Evolutionary conservation across 2,113 vertebrate genomes (phyloP), one percentile per base, ranked within the genome.

Genomic region (Myotis davidii): DNA sequence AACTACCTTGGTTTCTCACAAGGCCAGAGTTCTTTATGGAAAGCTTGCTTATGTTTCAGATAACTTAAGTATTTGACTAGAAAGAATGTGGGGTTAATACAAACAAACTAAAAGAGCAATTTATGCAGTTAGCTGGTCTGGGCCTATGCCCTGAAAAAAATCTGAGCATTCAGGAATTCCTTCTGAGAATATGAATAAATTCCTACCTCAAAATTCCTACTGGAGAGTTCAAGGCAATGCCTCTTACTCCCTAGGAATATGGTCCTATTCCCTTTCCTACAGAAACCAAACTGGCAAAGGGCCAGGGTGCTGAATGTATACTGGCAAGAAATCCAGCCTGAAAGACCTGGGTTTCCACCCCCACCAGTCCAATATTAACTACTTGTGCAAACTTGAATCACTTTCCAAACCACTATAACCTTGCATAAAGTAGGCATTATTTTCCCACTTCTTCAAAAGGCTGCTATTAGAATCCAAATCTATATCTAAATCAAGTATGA

Each of bases 381-480:
- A 56, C n/a, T 85, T 93, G 32, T 37, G 21, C n/a, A 50, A 88
- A 42, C 12, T 3, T 90, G 20, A 77, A 54, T 94, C 82, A 92
- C 45, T 48, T 69, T 96, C n/a, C 88, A 8, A 88, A 94, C 90
- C 82, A 90, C 42, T 45, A 94, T 25, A 94, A 85, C 61, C 18
- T 85, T 25, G 81, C 37, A 72, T 85, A 97, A 85, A 85, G n/a
- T 37, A 2, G 25, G 70, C 27, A 89, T 74, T 42, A 82, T 50
- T 89, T 78, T 37, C 3, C 42, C 6, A 88, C 61, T 88, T 94
- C 74, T 61, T 88, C 52, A 74, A 95, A 85, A 91, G 52, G 37
- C 42, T 81, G 21, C n/a, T 85, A n/a, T 52, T 32, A 85, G 4
- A 89, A 82, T 61, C 78, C 52, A 93, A 88, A 87, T 65, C 77